Conservation (phyloP, 1,140 invertebrate species). For the Drosophila azteca region DNA sequence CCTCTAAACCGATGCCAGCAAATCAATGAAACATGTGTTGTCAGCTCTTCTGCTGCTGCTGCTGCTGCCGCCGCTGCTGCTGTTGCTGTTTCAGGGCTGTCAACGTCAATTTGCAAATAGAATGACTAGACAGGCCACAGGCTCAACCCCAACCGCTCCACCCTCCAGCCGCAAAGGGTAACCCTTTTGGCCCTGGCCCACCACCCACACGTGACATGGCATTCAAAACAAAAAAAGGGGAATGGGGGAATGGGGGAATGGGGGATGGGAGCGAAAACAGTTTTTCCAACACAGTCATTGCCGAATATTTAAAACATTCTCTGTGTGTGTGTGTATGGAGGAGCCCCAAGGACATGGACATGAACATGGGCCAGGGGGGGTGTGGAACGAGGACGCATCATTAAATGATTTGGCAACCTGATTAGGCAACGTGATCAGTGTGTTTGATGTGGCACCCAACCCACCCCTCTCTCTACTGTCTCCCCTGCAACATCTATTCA, state of each 20-base stretch:
- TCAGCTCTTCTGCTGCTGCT: conserved; percentile 10
- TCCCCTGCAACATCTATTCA: too few relatives aligned
- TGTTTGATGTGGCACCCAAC: conserved; percentile 35
- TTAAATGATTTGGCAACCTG: conserved; percentile 70
- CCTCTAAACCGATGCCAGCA: conserved; percentile 25
- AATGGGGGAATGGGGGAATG: neutral
- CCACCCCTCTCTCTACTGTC: too few relatives aligned
- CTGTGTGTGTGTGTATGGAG: neutral
- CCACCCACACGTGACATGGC: neutral
- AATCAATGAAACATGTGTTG: conserved; percentile 54
- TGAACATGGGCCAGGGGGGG: neutral
- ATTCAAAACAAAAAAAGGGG: conserved; percentile 7
- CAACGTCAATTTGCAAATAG: conserved; percentile 64
- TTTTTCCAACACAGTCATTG: conserved; percentile 40
- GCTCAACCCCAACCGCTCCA: conserved; percentile 16
- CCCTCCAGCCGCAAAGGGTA: neutral
- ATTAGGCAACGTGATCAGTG: conserved; percentile 65
- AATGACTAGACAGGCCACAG: conserved; percentile 39
- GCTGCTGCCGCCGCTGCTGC: conserved; percentile 10
- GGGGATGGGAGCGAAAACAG: neutral
- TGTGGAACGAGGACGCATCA: conserved; percentile 30
- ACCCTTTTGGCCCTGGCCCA: too few relatives aligned
- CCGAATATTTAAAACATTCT: conserved; percentile 46
- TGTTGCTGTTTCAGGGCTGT: conserved; percentile 27
- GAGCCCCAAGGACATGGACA: neutral